A percentile compares a stretch with the other conserved stretches of the same genome.
Conservation (phyloP, 2,888 invertebrate species). For the Caenorhabditis sinica region DNA sequence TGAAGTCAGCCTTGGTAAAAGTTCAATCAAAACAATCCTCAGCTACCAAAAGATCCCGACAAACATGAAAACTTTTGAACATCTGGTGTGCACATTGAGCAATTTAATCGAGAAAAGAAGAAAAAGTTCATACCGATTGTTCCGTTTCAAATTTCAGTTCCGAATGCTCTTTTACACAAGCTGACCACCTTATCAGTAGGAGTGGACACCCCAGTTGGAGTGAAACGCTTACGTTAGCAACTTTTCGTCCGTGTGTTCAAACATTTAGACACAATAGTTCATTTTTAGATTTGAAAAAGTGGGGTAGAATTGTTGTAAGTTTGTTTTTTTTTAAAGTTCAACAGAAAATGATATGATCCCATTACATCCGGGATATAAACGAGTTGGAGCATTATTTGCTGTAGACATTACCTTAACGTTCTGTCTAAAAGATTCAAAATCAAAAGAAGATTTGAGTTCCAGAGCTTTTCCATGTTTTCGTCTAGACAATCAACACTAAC, state of each 20-base stretch:
- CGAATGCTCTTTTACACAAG: constrained; percentile 8
- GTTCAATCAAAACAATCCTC: constrained; percentile 18
- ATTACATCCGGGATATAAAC: too few relatives aligned
- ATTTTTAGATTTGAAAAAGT: too few relatives aligned
- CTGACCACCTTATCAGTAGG: constrained; percentile 20
- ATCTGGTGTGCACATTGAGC: constrained; percentile 47
- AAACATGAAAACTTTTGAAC: constrained; percentile 25
- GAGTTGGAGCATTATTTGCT: too few relatives aligned
- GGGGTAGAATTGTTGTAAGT: too few relatives aligned
- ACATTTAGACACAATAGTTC: not conserved
- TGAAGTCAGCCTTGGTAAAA: constrained; percentile 12
- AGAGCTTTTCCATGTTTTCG: too few relatives aligned
- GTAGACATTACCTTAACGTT: too few relatives aligned
- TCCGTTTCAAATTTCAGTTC: constrained; percentile 34
- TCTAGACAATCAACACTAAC: too few relatives aligned
- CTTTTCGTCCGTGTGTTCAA: constrained; percentile 16
- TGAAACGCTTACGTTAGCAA: constrained; percentile 42
- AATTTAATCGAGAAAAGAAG: constrained; percentile 1
- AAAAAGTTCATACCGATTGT: constrained; percentile 24
- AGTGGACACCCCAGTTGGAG: not conserved
- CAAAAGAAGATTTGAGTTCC: too few relatives aligned
- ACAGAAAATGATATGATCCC: too few relatives aligned
- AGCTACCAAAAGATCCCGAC: constrained; percentile 4
- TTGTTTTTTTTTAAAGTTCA: too few relatives aligned
- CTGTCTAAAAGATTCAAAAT: too few relatives aligned